Conservation (phyloP, 2,888 invertebrate species). For the Drosophila nr. perissopoda region DNA sequence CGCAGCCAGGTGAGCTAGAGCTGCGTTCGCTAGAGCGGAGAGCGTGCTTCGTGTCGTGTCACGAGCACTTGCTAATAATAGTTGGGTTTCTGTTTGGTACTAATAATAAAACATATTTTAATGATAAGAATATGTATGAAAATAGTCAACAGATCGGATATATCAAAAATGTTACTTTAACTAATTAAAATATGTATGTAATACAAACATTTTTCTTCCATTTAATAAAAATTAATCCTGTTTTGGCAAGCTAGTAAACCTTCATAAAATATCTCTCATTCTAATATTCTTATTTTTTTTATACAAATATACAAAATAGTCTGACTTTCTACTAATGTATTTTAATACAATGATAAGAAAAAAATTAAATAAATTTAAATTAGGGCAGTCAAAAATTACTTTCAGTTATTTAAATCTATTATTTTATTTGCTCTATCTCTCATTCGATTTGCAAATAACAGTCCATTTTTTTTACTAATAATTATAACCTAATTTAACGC, state of each 20-base stretch:
- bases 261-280: background rate
- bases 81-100: background rate
- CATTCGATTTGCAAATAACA: no score
- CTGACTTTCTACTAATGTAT: background rate
- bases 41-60: background rate
- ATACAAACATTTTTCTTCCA: background rate
- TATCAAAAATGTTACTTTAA: background rate
- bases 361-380: no score
- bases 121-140: background rate
- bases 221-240: background rate
- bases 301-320: no score
- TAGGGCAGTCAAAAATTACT: no score
- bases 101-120: background rate
- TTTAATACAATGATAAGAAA: background rate
- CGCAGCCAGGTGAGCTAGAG: conserved; percentile 38
- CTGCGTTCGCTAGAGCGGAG: conserved; percentile 20
- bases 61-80: conserved; percentile 4
- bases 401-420: background rate
- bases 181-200: background rate
- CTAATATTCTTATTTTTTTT: background rate
- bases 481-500: no score
- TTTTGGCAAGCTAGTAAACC: background rate
- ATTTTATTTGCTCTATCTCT: no score
- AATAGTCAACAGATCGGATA: background rate
- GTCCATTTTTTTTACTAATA: no score